Percentiles rank a stretch among this genome's conserved stretches.
These are phyloP conservation scores for Corythornis cristatus DNA, from an alignment of 2,113 vertebrate species.

Conservation along the genomic window DNA sequence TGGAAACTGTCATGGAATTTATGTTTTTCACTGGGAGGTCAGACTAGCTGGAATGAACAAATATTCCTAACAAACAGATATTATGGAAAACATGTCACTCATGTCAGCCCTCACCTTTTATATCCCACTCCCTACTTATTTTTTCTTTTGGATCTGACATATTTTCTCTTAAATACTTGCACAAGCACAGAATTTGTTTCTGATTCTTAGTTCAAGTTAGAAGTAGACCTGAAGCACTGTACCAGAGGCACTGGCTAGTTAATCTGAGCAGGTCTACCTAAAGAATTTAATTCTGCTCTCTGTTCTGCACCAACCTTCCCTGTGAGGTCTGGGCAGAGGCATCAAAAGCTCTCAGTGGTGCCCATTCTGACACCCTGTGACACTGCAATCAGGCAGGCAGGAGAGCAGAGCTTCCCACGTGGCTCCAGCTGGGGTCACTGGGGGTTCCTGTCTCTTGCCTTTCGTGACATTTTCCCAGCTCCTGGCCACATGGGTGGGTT, in stretches of 20 bases:
- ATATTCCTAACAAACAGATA: not conserved
- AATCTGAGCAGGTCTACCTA: not conserved
- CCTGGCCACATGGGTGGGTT: accelerated
- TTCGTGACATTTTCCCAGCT: not conserved
- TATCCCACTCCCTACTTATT: not conserved
- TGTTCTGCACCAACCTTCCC: not conserved
- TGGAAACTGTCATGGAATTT: not conserved
- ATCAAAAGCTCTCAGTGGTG: not conserved
- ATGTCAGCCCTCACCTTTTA: not conserved
- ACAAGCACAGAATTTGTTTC: not conserved
- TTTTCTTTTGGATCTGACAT: not conserved
- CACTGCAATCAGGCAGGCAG: not conserved
- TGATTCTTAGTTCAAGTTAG: not conserved
- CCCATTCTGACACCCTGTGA: not conserved
- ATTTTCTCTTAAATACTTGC: not conserved
- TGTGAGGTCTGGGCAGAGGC: not conserved
- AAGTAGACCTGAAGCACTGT: not conserved
- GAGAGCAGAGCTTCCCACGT: accelerated
- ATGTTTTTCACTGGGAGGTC: not conserved
- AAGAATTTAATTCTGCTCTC: not conserved
- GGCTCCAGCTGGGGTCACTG: not conserved
- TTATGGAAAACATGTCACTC: not conserved
- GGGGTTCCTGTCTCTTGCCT: not conserved
- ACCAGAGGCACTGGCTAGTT: not conserved
- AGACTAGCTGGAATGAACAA: not conserved